Evolutionary conservation across 2,888 invertebrate genomes (phyloP), one percentile per base, ranked within the genome.

Genomic region (Argyra leucocephala): DNA sequence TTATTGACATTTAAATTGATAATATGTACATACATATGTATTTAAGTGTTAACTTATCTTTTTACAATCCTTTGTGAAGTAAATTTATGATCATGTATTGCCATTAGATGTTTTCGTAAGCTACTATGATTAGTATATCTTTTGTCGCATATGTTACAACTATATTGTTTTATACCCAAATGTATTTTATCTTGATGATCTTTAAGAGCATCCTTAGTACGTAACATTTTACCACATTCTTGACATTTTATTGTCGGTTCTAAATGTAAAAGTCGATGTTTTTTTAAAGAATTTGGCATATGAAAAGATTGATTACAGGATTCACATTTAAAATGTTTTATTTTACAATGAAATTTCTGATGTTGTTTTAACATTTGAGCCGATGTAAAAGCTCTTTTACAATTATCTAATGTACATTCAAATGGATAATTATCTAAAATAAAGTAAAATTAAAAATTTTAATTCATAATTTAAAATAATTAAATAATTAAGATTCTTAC

Each of bases 231-330:
- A 5, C 48, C 48, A 18, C 48, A 48, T 48, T 48, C 18, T 48
- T 48, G 12, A 48, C 48, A 48, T 48, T 48, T 18, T 18, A 48
- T 48, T 3, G 18, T 48, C 18, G 48, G 48, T 5, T 48, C 48
- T 2, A 48, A 48, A 48, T 48, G 48, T 48, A 48, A n/a, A 1
- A 48, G n/a, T 18, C 48, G 48, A 48, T 48, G 48, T 12, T 48
- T 48, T 48, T 48, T 48, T n/a, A 48, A 48, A 48, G 48, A 48
- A 48, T n/a, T 48, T 15, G 48, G 48, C 48, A 48, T 48, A 48
- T 48, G 18, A 48, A 48, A 48, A 2, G 48, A 18, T 15, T 18
- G 48, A 48, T 48, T 18, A 48, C 48, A 48, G 18, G 18, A 18
- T 48, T 48, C 48, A 18, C 48, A 48, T 48, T 48, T 48, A 48